Conservation (phyloP, 2,113 vertebrate genomes). For the Pyrgilauda ruficollis region DNA sequence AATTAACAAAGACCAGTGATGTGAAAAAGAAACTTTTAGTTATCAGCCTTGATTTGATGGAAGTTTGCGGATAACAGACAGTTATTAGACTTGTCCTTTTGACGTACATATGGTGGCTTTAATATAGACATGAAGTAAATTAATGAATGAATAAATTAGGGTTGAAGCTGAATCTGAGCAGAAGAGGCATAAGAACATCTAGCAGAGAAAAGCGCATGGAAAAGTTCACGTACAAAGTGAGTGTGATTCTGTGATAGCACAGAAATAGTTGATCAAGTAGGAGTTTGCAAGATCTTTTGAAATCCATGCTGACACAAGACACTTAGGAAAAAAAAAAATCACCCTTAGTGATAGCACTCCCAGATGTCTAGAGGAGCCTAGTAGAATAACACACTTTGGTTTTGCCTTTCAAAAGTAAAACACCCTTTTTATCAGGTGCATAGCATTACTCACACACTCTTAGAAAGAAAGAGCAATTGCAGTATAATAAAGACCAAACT, state of each 20-base stretch:
- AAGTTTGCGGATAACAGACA: neutral
- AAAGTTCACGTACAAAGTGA: neutral
- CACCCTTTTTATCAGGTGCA: neutral
- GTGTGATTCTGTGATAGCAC: neutral
- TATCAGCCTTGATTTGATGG: neutral
- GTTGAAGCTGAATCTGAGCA: neutral
- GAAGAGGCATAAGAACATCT: neutral
- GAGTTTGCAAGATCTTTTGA: neutral
- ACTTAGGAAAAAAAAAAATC: neutral
- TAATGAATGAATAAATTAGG: neutral
- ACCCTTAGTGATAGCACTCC: neutral
- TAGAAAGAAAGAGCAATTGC: neutral
- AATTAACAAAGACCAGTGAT: neutral
- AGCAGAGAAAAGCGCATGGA: neutral
- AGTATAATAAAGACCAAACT: neutral
- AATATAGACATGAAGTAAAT: neutral
- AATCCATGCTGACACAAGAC: neutral
- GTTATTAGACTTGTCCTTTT: neutral
- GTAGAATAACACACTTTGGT: neutral
- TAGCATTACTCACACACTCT: neutral
- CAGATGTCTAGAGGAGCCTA: neutral
- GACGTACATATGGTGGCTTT: neutral
- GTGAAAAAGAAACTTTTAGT: neutral
- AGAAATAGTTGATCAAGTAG: neutral
- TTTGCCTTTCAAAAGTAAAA: neutral